These are phyloP conservation scores for Arizona elegans DNA, from an alignment of 2,113 vertebrate genomes.

Conservation along the genomic window DNA sequence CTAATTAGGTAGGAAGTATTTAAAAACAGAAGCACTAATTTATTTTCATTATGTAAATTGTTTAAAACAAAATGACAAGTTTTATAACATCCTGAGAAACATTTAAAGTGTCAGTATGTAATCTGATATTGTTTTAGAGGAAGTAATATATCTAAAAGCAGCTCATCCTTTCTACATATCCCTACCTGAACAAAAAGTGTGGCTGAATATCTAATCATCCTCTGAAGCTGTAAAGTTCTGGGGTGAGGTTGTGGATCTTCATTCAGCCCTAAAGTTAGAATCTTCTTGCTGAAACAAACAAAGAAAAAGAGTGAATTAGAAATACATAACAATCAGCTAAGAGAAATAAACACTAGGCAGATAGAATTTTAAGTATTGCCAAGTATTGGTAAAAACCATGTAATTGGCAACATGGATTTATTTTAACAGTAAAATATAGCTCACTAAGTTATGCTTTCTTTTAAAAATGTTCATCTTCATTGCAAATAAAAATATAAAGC, in stretches of 20 bases:
- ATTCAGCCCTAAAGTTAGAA: conserved; percentile 85
- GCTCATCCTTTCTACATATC: neutral
- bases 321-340: conserved; percentile 21
- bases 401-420: neutral
- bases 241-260: conserved; percentile 85
- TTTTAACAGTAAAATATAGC: neutral
- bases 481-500: neutral
- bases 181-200: conserved; percentile 94
- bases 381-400: neutral
- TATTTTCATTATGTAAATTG: neutral
- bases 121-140: neutral
- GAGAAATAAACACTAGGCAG: neutral
- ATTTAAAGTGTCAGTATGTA: neutral
- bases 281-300: conserved; percentile 86
- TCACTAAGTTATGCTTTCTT: neutral
- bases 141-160: neutral
- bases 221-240: conserved; percentile 86
- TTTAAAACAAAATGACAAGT: neutral
- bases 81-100: neutral
- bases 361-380: neutral
- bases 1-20: neutral
- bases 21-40: neutral
- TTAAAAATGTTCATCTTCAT: neutral
- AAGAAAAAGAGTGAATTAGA: neutral
- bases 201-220: conserved; percentile 91